phyloP scores from a whole-genome alignment of 64 coral and sea anemone species.

The Pocillopora verrucosa region DNA sequence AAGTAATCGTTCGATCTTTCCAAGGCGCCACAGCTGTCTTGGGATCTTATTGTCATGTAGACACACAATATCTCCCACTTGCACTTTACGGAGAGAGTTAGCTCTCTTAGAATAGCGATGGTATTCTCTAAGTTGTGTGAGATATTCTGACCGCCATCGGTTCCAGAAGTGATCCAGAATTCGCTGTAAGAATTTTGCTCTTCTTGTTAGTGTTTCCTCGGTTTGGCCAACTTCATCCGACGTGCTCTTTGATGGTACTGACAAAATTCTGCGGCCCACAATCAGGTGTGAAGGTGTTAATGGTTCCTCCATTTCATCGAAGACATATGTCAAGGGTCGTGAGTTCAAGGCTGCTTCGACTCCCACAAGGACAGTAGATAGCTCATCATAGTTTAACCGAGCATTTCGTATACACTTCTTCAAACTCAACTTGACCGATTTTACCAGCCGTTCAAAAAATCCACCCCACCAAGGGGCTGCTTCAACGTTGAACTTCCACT shows the following conservation, averaged over 20 bases:
- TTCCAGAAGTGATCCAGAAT: constrained; percentile 45
- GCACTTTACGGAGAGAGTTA: constrained; percentile 16
- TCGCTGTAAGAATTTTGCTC: constrained; percentile 28
- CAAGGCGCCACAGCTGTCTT: constrained; percentile 13
- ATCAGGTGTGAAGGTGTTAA: constrained; percentile 45
- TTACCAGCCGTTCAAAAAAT: constrained; percentile 54
- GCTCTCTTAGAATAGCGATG: constrained; percentile 13
- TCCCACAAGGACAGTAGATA: constrained; percentile 20
- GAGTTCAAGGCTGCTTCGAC: constrained; percentile 58
- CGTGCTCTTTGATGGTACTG: not conserved
- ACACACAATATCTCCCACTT: constrained; percentile 31
- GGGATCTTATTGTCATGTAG: constrained; percentile 14
- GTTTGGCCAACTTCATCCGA: not conserved
- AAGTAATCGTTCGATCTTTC: not conserved
- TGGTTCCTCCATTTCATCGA: constrained; percentile 26
- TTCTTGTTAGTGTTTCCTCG: not conserved
- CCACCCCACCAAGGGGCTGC: constrained; percentile 61
- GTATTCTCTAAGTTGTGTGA: constrained; percentile 34
- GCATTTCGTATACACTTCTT: constrained; percentile 35
- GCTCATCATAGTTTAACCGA: constrained; percentile 44
- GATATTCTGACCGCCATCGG: constrained; percentile 40
- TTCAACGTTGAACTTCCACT: constrained; percentile 44
- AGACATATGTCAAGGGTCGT: constrained; percentile 41
- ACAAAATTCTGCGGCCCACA: constrained; percentile 21
- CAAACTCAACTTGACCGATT: constrained; percentile 31